Conservation (phyloP, 2,888 invertebrate genomes). For the Bugulina stolonifera region DNA sequence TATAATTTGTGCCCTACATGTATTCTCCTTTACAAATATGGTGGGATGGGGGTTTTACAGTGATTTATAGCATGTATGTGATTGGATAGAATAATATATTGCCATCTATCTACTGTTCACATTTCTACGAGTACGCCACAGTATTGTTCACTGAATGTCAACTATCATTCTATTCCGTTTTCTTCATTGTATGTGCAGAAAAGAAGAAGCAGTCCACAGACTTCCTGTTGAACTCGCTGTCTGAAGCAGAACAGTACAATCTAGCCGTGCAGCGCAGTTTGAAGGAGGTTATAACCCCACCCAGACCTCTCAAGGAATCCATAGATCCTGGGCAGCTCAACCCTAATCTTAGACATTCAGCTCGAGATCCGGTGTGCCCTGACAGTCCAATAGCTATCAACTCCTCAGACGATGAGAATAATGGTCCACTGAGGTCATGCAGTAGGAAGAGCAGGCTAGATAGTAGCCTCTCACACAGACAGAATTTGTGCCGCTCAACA, state of each 20-base stretch:
- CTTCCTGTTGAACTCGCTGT: background rate
- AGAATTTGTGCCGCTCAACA: background rate
- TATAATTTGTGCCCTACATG: too few relatives aligned
- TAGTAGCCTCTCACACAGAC: background rate
- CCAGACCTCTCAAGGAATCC: background rate
- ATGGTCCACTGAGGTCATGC: background rate
- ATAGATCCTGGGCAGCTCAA: constrained; percentile 28
- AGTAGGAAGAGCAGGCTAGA: background rate
- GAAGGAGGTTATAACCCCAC: constrained; percentile 27
- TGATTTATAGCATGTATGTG: too few relatives aligned
- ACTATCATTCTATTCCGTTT: too few relatives aligned
- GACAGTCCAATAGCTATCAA: too few relatives aligned
- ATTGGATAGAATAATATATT: too few relatives aligned
- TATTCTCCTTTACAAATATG: too few relatives aligned
- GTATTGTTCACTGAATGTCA: too few relatives aligned
- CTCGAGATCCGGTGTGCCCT: background rate
- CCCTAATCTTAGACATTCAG: background rate
- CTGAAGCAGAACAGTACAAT: constrained; percentile 27
- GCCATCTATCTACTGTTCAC: too few relatives aligned
- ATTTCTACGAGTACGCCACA: too few relatives aligned
- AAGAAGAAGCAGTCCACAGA: background rate
- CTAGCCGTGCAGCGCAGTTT: constrained; percentile 28
- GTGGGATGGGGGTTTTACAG: too few relatives aligned
- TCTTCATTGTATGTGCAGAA: too few relatives aligned
- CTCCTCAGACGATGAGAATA: background rate